A percentile compares a stretch with the other conserved stretches of the same genome.
These are phyloP conservation scores for Sandelia bainsii DNA, from an alignment of 2,797 vertebrate species.

Conservation along the genomic window DNA sequence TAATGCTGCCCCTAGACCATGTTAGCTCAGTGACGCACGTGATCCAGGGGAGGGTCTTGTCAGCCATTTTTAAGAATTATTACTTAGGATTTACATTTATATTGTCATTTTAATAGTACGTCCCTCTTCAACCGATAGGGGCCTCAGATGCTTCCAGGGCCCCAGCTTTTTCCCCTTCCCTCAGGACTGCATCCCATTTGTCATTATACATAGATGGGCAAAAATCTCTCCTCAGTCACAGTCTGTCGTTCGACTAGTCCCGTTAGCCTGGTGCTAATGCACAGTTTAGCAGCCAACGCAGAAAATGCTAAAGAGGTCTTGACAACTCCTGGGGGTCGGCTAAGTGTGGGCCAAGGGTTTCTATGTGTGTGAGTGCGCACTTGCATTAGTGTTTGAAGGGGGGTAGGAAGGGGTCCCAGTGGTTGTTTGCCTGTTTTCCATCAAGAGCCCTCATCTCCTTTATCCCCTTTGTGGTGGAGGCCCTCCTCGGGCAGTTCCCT, in stretches of 20 bases:
- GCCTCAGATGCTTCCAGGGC: slow-evolving; percentile 90
- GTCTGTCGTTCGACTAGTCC: slow-evolving; percentile 76
- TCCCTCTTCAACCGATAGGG: slow-evolving; percentile 71
- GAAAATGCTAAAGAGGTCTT: slow-evolving; percentile 89
- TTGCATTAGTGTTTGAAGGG: slow-evolving; percentile 65
- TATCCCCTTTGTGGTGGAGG: slow-evolving; percentile 90
- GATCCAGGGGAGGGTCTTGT: slow-evolving; percentile 60
- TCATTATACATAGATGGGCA: slow-evolving; percentile 70
- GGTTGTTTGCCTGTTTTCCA: slow-evolving; percentile 90
- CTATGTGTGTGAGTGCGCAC: slow-evolving; percentile 55
- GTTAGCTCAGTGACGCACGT: slow-evolving; percentile 74
- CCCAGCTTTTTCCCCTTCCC: slow-evolving; percentile 84
- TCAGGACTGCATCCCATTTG: slow-evolving; percentile 84
- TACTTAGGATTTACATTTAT: slow-evolving; percentile 90
- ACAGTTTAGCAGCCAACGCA: slow-evolving; percentile 89
- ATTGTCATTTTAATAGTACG: slow-evolving; percentile 88
- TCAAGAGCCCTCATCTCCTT: slow-evolving; percentile 90
- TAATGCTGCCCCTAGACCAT: slow-evolving; percentile 77
- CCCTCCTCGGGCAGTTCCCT: slow-evolving; percentile 84
- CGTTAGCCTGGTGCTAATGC: slow-evolving; percentile 86
- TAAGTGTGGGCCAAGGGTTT: slow-evolving; percentile 75
- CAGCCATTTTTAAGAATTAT: slow-evolving; percentile 87
- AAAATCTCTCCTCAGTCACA: slow-evolving; percentile 49
- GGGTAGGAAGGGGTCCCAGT: slow-evolving; percentile 84
- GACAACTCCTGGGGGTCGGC: slow-evolving; percentile 86